Percentiles rank a stretch among this genome's conserved stretches.
These are phyloP conservation scores for Nannoperca obscura DNA, from an alignment of 2,797 vertebrate species.

Conservation along the genomic window DNA sequence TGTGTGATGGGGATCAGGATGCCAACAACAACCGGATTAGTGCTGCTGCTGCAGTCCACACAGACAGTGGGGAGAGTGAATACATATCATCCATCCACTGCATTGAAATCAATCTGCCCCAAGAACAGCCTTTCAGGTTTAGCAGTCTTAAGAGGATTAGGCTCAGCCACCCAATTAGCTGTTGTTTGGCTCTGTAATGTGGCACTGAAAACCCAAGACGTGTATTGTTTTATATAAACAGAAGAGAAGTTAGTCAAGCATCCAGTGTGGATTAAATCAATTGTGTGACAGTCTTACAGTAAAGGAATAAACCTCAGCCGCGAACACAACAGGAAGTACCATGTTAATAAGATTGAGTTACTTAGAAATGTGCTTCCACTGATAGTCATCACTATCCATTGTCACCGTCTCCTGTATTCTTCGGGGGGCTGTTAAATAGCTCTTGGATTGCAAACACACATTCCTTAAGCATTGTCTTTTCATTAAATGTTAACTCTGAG, in stretches of 20 bases:
- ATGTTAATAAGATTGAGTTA: background rate
- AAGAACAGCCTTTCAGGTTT: conserved; percentile 61
- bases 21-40: conserved; percentile 77
- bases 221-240: conserved; percentile 20
- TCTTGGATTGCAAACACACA: conserved; percentile 8
- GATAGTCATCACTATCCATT: conserved; percentile 18
- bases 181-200: conserved; percentile 27
- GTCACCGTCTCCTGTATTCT: conserved; percentile 4
- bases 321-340: background rate
- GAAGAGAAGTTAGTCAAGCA: background rate
- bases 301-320: background rate
- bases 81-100: conserved; percentile 59
- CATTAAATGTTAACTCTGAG: conserved; percentile 70
- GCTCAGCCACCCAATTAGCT: conserved; percentile 44
- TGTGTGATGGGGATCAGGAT: conserved; percentile 66
- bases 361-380: conserved; percentile 7
- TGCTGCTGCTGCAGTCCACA: conserved; percentile 51
- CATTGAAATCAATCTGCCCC: conserved; percentile 53
- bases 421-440: conserved; percentile 5
- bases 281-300: background rate
- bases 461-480: conserved; percentile 48
- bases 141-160: conserved; percentile 74
- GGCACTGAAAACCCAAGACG: background rate
- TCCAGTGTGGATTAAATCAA: background rate
- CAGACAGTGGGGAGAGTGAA: conserved; percentile 24